A percentile compares a stretch with the other conserved stretches of the same genome.
Evolutionary conservation across 2,113 vertebrate species (phyloP).

Genomic region (Marmota flaviventris): DNA sequence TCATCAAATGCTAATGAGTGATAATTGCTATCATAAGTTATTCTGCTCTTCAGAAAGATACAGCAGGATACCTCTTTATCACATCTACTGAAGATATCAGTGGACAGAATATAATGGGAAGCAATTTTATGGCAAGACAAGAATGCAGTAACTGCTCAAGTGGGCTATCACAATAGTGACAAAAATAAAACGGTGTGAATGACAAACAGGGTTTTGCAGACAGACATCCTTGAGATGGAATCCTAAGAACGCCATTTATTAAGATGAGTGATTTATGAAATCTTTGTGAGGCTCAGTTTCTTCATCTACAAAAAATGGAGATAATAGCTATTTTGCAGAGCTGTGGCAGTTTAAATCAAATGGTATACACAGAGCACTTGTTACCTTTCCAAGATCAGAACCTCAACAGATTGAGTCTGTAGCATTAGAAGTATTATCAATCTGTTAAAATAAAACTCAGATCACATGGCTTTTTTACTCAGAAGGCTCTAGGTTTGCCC

Average conservation of each 20-base stretch:
- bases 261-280: neutral
- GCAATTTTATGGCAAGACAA: neutral
- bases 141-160: conserved; percentile 36
- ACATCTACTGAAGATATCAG: neutral
- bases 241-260: neutral
- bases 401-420: neutral
- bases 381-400: neutral
- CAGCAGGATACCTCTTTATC: conserved; percentile 16
- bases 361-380: neutral
- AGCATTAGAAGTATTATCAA: neutral
- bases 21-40: conserved; percentile 53
- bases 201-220: neutral
- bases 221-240: neutral
- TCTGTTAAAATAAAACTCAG: neutral
- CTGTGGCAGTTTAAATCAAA: neutral
- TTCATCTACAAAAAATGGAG: neutral
- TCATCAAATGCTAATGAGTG: conserved; percentile 64
- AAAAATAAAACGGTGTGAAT: neutral
- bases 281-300: neutral
- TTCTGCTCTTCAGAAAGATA: neutral
- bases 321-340: neutral
- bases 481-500: neutral
- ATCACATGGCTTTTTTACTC: neutral
- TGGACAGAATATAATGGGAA: conserved; percentile 11
- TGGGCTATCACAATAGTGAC: neutral